Evolutionary conservation across 2,113 vertebrate genomes (phyloP).

Genomic region (Paradoxurus hermaphroditus): DNA sequence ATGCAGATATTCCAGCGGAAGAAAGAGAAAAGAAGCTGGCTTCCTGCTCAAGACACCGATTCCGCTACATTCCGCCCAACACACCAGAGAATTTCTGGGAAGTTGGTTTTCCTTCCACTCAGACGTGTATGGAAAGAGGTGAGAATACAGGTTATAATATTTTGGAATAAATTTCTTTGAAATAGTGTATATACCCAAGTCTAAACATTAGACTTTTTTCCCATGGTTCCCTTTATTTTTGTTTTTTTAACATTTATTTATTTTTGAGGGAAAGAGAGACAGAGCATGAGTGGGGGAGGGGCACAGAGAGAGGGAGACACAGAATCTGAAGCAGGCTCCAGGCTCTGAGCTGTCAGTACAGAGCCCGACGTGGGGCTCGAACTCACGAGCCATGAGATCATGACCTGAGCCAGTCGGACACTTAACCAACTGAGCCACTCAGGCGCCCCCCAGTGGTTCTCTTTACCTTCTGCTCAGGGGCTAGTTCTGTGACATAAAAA

Average conservation of each 20-base stretch:
- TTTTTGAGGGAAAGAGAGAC: no score
- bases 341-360: no score
- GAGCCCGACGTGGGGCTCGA: no score
- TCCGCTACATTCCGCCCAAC: conserved; percentile 91
- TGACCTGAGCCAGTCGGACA: no score
- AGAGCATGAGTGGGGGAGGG: no score
- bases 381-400: no score
- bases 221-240: neutral
- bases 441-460: neutral
- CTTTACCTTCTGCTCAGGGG: neutral
- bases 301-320: no score
- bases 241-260: no score
- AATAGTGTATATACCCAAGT: neutral
- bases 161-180: neutral
- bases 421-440: no score
- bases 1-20: conserved; percentile 91
- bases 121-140: conserved; percentile 96
- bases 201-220: neutral
- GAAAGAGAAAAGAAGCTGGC: conserved; percentile 92
- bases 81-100: conserved; percentile 99
- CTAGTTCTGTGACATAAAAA: conserved; percentile 1
- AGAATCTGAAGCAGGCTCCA: no score
- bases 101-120: conserved; percentile 97
- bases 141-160: conserved; percentile 34
- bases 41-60: conserved; percentile 94